Conservation (phyloP, 2,888 invertebrate species). For the Spodoptera exigua region DNA sequence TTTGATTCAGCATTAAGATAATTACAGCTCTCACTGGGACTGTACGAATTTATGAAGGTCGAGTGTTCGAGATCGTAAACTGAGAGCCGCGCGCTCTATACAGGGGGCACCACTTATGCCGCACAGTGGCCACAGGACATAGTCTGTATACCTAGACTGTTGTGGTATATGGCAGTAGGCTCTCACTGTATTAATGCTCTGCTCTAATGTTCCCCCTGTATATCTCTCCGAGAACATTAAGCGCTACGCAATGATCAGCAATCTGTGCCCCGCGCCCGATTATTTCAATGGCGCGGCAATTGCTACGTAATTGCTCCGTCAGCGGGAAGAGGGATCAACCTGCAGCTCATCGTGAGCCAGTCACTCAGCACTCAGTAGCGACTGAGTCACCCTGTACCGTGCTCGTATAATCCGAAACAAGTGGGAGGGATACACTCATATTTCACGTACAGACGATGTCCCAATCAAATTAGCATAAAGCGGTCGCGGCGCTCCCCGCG, state of each 20-base stretch:
- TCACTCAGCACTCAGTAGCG: not conserved
- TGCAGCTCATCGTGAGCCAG: slow-evolving; percentile 22
- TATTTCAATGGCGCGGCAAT: not conserved
- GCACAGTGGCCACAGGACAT: too few relatives aligned
- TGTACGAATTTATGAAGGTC: slow-evolving; percentile 28
- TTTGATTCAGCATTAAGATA: slow-evolving; percentile 41
- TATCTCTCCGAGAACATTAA: not conserved
- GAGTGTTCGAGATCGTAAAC: slow-evolving; percentile 8
- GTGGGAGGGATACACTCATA: slow-evolving; percentile 45
- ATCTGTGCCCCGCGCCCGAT: not conserved
- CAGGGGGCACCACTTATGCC: too few relatives aligned
- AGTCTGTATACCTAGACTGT: too few relatives aligned
- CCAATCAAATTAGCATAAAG: slow-evolving; percentile 61
- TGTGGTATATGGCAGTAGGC: too few relatives aligned
- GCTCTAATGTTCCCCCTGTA: too few relatives aligned
- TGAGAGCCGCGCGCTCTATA: slow-evolving; percentile 13
- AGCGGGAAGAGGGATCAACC: slow-evolving; percentile 33
- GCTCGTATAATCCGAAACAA: slow-evolving; percentile 33
- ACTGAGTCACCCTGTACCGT: slow-evolving; percentile 27
- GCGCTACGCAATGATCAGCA: not conserved
- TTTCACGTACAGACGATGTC: slow-evolving; percentile 52
- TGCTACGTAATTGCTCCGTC: slow-evolving; percentile 19
- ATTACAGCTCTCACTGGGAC: slow-evolving; percentile 31
- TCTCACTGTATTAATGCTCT: too few relatives aligned
- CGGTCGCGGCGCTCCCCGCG: slow-evolving; percentile 33